Base-by-base conservation (phyloP, 2,888 invertebrate genomes). In the Habrosyne pyritoides region DNA sequence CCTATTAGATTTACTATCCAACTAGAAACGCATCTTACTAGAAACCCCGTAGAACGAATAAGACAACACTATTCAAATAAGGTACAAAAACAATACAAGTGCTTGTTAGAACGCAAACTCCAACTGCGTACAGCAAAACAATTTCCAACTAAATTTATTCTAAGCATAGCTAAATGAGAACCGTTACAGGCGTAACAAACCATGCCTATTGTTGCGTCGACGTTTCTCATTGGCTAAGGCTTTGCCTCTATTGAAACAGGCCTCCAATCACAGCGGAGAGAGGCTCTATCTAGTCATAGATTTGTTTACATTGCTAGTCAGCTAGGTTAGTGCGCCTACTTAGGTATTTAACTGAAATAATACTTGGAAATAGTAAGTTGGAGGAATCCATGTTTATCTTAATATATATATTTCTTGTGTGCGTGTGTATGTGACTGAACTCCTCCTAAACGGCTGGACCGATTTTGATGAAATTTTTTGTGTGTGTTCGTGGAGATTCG, bases 221-320 rank as follows among this genome's bases (percentile, higher is more conserved):
- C 56, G 59, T 53, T 60, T 65, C 71, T 65, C 46, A 88, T 88
- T 88, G 88, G 88, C 53, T 59, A 69, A 49, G 61, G 60, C 60
- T 63, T 59, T 56, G 54, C 64, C 67, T 66, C 68, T 73, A 68
- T 54, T 62, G 65, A 59, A 56, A 52, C 66, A 67, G 54, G 80
- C 78, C 79, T 81, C 91, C 91, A 91, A 91, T 91, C 87, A 85
- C 79, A 62, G 77, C 73, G 18, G 57, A 63, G 57, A 68, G 75
- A 82, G 79, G 81, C 63, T 81, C 72, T 72, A 77, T 71, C 78
- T 82, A 83, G 81, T 61, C 71, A 76, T 78, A 79, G 78, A 80
- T 78, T 81, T 76, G 77, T 57, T 50, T 66, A 59, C 60, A 63
- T 66, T 62, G 58, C 60, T 54, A 66, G 56, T 52, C 54, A 56